These are phyloP conservation scores for Bombus pascuorum DNA, from an alignment of 1,140 invertebrate species.

Conservation along the genomic window DNA sequence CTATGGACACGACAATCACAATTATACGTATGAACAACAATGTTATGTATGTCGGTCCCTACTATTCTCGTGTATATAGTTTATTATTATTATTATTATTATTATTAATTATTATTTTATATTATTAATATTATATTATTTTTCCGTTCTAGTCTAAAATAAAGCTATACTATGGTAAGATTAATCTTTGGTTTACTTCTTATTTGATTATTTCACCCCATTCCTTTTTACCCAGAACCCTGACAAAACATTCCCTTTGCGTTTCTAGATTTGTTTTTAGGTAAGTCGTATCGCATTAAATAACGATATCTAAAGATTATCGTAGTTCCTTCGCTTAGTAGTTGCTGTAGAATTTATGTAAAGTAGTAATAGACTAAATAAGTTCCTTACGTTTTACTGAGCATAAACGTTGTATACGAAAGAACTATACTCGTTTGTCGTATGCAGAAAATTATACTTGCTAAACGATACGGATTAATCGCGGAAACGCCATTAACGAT, in stretches of 20 bases:
- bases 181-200: constrained; percentile 78
- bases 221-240: no score
- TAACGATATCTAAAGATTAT: not conserved
- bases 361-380: not conserved
- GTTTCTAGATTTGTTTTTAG: not conserved
- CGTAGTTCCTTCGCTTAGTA: not conserved
- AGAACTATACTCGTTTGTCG: no score
- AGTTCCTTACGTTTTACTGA: no score
- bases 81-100: constrained; percentile 75
- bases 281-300: constrained; percentile 17
- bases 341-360: not conserved
- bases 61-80: constrained; percentile 78
- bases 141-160: constrained; percentile 82
- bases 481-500: not conserved
- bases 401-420: no score
- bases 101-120: constrained; percentile 76
- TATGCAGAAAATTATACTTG: no score
- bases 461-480: not conserved
- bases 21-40: constrained; percentile 56
- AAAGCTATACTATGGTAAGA: constrained; percentile 79
- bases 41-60: constrained; percentile 77
- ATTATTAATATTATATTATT: constrained; percentile 73
- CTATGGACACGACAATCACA: constrained; percentile 45
- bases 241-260: not conserved
- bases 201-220: constrained; percentile 68